These are phyloP conservation scores for Pseudorasbora parva DNA, from an alignment of 2,113 vertebrate species.

Conservation along the genomic window DNA sequence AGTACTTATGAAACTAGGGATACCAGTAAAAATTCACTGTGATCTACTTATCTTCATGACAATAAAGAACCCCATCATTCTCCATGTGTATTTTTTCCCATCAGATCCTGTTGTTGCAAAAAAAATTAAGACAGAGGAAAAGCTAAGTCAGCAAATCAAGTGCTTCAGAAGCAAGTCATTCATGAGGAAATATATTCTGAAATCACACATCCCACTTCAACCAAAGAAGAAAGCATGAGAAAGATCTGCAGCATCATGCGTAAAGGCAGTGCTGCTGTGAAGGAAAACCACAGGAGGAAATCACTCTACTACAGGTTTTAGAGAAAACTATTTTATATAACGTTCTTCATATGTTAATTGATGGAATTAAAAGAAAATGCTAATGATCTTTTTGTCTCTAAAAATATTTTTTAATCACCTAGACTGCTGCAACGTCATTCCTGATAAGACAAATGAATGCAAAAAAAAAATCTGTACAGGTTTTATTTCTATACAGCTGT, in stretches of 20 bases:
- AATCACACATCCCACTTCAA: not conserved
- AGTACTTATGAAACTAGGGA: not conserved
- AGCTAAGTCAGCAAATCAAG: not conserved
- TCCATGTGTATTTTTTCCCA: conserved; percentile 15
- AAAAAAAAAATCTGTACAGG: not conserved
- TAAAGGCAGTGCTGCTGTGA: no score
- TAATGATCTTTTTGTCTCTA: not conserved
- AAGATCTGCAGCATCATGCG: not conserved
- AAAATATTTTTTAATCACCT: no score
- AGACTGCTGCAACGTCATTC: not conserved
- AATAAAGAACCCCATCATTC: not conserved
- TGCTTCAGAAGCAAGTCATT: not conserved
- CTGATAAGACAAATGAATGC: not conserved
- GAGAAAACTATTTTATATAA: not conserved
- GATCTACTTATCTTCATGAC: conserved; percentile 2
- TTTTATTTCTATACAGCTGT: not conserved
- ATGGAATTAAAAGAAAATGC: not conserved
- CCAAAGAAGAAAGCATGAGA: conserved; percentile 1
- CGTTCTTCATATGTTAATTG: not conserved
- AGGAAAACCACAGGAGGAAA: no score
- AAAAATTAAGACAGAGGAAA: not conserved
- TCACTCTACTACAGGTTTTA: not conserved
- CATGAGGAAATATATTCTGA: not conserved
- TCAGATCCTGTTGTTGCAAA: not conserved
- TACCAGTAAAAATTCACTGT: not conserved